These are phyloP conservation scores for Camponotus fellah DNA, from an alignment of 2,888 invertebrate genomes.

Conservation along the genomic window DNA sequence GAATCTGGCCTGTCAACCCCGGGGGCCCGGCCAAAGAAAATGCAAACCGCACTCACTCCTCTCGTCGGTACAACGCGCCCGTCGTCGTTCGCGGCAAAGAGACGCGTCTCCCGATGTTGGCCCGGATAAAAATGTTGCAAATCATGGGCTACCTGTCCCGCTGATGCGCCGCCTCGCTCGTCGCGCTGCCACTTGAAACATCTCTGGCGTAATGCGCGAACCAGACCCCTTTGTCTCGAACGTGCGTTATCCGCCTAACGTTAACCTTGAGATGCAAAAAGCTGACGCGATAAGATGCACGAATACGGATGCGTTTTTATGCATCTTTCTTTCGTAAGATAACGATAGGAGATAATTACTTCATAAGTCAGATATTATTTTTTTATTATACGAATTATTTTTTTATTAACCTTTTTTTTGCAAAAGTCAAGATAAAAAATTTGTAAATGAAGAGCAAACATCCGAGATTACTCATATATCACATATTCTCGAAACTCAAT, in stretches of 20 bases:
- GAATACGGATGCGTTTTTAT: constrained; percentile 39
- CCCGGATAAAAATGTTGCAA: constrained; percentile 84
- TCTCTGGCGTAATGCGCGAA: constrained; percentile 56
- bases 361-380: neutral
- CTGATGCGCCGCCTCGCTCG: constrained; percentile 58
- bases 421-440: neutral
- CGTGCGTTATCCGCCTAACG: constrained; percentile 61
- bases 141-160: constrained; percentile 85
- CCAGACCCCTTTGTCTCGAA: constrained; percentile 60
- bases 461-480: neutral
- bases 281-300: constrained; percentile 40
- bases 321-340: constrained; percentile 5
- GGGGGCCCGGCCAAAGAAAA: constrained; percentile 38
- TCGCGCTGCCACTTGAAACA: constrained; percentile 55
- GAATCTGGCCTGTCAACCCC: constrained; percentile 57
- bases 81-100: constrained; percentile 54
- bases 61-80: constrained; percentile 17
- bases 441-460: neutral
- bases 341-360: neutral
- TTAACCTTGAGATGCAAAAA: constrained; percentile 57
- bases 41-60: constrained; percentile 44
- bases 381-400: neutral
- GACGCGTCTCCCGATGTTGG: constrained; percentile 73
- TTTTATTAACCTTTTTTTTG: neutral
- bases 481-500: neutral